Conservation (phyloP, 2,797 vertebrate species). For the Hyperoplus lanceolatus region DNA sequence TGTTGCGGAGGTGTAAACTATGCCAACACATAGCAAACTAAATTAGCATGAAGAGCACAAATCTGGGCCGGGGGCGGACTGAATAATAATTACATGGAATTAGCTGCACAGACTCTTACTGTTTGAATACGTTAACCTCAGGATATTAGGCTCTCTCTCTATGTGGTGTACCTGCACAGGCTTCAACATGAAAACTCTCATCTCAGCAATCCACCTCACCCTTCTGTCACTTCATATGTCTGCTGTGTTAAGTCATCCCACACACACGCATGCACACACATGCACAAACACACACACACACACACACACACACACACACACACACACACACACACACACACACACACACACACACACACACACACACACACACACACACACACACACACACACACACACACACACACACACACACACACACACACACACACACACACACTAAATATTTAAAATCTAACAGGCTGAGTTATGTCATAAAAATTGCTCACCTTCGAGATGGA, state of each 20-base stretch:
- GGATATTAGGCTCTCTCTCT: slow-evolving; percentile 13
- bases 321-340: too few relatives aligned
- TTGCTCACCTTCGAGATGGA: neutral
- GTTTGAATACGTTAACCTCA: slow-evolving; percentile 28
- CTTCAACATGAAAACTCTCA: slow-evolving; percentile 20
- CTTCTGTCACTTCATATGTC: slow-evolving; percentile 14
- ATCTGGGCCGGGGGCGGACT: slow-evolving; percentile 43
- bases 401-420: neutral
- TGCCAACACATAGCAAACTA: slow-evolving; percentile 58
- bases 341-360: too few relatives aligned
- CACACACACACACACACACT: neutral
- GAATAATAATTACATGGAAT: slow-evolving; percentile 64
- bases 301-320: too few relatives aligned
- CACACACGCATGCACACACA: too few relatives aligned
- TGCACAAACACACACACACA: too few relatives aligned
- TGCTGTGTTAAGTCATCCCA: neutral
- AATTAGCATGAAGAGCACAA: slow-evolving; percentile 65
- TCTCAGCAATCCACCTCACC: slow-evolving; percentile 17
- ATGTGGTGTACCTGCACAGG: slow-evolving; percentile 24
- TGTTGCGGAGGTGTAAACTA: slow-evolving; percentile 56
- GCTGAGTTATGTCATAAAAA: neutral
- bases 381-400: too few relatives aligned
- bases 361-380: too few relatives aligned
- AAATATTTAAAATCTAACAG: neutral
- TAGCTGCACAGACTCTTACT: slow-evolving; percentile 33